A percentile compares a stretch with the other conserved stretches of the same genome.
These are phyloP conservation scores for Elachura formosa DNA, from an alignment of 2,113 vertebrate species.

Conservation along the genomic window DNA sequence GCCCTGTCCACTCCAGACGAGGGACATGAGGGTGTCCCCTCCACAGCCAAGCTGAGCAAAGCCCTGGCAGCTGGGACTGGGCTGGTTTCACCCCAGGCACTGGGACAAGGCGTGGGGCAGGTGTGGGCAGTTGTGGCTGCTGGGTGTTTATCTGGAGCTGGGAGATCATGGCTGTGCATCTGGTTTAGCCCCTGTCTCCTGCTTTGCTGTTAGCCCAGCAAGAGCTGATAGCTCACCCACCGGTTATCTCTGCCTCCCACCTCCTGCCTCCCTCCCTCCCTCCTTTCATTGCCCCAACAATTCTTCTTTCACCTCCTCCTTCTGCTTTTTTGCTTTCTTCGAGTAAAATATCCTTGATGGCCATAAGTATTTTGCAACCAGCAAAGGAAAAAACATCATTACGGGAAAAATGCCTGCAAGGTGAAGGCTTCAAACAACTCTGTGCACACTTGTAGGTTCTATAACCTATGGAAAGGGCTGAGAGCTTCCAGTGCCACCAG, in stretches of 20 bases:
- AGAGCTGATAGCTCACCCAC: neutral
- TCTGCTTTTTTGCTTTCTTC: neutral
- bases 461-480: neutral
- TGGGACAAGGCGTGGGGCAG: neutral
- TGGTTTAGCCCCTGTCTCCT: neutral
- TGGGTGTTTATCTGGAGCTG: neutral
- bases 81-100: neutral
- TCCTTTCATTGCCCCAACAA: neutral
- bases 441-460: neutral
- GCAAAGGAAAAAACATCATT: neutral
- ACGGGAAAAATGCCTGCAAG: neutral
- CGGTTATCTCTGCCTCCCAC: neutral
- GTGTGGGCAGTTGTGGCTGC: neutral
- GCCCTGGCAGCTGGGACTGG: accelerated
- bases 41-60: neutral
- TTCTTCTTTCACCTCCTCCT: neutral
- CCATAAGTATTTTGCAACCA: accelerated
- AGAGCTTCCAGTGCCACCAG: accelerated
- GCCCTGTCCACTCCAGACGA: accelerated
- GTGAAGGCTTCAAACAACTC: neutral
- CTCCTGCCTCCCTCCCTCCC: neutral
- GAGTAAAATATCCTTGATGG: neutral
- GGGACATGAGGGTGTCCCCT: accelerated
- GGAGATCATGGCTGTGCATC: neutral
- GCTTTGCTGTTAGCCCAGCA: neutral